phyloP scores from a whole-genome alignment of 2,113 vertebrate species.

The Myotis yumanensis region DNA sequence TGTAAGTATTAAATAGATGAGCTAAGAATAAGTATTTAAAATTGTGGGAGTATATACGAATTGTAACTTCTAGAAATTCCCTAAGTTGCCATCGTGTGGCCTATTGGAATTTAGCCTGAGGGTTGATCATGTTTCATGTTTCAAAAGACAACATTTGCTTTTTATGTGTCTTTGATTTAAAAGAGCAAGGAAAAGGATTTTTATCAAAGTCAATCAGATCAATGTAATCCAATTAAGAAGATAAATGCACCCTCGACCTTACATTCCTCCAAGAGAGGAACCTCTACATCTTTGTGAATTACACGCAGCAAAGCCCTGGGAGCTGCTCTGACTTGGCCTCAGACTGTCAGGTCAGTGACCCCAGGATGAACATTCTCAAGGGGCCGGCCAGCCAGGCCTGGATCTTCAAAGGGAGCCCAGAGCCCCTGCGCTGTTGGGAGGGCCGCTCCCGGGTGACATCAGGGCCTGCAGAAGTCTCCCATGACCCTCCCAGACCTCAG shows the following conservation, averaged over 20 bases:
- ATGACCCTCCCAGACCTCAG: neutral
- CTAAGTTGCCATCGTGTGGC: neutral
- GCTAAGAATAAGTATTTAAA: neutral
- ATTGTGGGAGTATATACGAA: neutral
- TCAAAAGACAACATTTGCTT: slow-evolving; percentile 71
- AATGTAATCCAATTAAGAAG: slow-evolving; percentile 74
- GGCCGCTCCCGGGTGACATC: slow-evolving; percentile 43
- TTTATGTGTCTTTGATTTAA: slow-evolving; percentile 68
- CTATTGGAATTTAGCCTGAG: neutral
- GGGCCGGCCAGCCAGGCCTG: neutral
- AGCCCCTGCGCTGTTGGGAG: slow-evolving; percentile 37
- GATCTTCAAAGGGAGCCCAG: slow-evolving; percentile 69
- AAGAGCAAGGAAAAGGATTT: slow-evolving; percentile 62
- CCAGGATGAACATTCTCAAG: slow-evolving; percentile 58
- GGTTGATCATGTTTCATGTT: neutral
- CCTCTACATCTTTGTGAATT: slow-evolving; percentile 66
- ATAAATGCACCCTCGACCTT: slow-evolving; percentile 66
- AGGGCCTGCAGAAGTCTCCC: slow-evolving; percentile 31
- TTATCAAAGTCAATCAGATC: slow-evolving; percentile 78
- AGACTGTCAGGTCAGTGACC: slow-evolving; percentile 54
- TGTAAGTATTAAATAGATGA: rapidly evolving
- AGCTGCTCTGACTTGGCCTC: neutral
- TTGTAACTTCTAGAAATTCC: neutral
- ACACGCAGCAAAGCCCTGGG: neutral
- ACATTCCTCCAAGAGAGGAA: slow-evolving; percentile 61